A percentile compares a stretch with the other conserved stretches of the same genome.
phyloP scores from a whole-genome alignment of 2,888 invertebrate species.

The Xanthia togata region DNA sequence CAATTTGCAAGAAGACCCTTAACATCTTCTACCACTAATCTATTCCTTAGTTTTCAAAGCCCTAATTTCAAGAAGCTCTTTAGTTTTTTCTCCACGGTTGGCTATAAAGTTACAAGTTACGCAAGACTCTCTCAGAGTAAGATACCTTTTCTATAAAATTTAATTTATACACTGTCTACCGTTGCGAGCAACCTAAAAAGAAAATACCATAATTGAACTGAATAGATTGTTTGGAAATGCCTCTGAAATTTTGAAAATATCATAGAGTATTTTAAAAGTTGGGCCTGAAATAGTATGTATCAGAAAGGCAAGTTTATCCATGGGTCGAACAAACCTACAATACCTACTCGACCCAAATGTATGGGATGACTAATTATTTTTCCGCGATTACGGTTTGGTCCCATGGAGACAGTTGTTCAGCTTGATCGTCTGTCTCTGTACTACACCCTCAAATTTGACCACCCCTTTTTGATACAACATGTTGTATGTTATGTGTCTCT shows the following conservation, averaged over 20 bases:
- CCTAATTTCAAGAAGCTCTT: not conserved
- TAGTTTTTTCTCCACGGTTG: not conserved
- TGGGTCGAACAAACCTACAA: too few species aligned
- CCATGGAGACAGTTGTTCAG: too few species aligned
- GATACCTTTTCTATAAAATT: conserved; percentile 20
- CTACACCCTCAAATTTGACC: too few species aligned
- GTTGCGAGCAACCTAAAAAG: not conserved
- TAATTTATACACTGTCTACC: not conserved
- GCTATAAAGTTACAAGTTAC: conserved; percentile 19
- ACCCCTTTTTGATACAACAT: not conserved
- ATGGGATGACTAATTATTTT: too few species aligned
- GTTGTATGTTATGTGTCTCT: too few species aligned
- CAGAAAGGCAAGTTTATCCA: too few species aligned
- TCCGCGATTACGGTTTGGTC: too few species aligned
- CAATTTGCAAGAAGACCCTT: not conserved
- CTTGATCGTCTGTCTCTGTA: too few species aligned
- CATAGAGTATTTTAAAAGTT: not conserved
- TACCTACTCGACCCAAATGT: too few species aligned
- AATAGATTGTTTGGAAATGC: not conserved
- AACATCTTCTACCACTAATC: not conserved
- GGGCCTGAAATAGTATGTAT: not conserved
- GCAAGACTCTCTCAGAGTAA: not conserved
- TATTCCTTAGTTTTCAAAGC: not conserved
- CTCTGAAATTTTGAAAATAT: not conserved
- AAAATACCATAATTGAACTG: not conserved